phyloP scores from a whole-genome alignment of 2,113 vertebrate species.

The Dasypus novemcinctus region DNA sequence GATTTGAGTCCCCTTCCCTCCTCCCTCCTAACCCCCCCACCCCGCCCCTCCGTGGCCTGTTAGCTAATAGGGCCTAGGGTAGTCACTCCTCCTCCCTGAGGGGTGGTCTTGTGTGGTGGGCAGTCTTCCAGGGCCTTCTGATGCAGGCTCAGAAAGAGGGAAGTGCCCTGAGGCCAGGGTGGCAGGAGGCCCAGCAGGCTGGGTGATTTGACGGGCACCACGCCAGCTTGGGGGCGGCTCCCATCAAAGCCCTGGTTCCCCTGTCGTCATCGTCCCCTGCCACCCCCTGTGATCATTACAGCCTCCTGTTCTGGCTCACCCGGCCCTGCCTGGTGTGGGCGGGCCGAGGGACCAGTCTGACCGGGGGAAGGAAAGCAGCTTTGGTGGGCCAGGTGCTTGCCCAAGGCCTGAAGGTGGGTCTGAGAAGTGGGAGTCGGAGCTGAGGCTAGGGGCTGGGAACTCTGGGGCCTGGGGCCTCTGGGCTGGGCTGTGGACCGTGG shows the following conservation, averaged over 20 bases:
- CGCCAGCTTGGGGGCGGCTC: not conserved
- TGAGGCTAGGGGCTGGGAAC: not conserved
- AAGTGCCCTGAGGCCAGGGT: not conserved
- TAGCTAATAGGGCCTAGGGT: not conserved
- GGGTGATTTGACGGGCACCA: not conserved
- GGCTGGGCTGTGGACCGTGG: not conserved
- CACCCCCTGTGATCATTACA: not conserved
- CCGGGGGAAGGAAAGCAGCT: slow-evolving; percentile 52
- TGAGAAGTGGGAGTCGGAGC: not conserved
- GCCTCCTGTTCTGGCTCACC: slow-evolving; percentile 11
- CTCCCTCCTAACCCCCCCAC: not conserved
- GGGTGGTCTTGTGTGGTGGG: not conserved
- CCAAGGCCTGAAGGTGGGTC: not conserved
- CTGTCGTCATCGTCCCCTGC: too few species aligned
- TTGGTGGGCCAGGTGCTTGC: fast-evolving
- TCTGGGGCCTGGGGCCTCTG: not conserved
- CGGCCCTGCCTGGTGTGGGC: slow-evolving; percentile 38
- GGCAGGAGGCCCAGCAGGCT: not conserved
- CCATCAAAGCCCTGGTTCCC: not conserved
- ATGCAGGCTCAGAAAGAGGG: not conserved
- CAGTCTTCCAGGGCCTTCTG: not conserved
- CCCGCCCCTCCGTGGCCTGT: not conserved
- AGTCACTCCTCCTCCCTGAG: not conserved
- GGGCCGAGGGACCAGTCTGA: slow-evolving; percentile 66
- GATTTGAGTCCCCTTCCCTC: not conserved